Evolutionary conservation across 2,797 vertebrate species (phyloP), one percentile per base, ranked within the genome.

Genomic region (Coregonus ussuriensis): DNA sequence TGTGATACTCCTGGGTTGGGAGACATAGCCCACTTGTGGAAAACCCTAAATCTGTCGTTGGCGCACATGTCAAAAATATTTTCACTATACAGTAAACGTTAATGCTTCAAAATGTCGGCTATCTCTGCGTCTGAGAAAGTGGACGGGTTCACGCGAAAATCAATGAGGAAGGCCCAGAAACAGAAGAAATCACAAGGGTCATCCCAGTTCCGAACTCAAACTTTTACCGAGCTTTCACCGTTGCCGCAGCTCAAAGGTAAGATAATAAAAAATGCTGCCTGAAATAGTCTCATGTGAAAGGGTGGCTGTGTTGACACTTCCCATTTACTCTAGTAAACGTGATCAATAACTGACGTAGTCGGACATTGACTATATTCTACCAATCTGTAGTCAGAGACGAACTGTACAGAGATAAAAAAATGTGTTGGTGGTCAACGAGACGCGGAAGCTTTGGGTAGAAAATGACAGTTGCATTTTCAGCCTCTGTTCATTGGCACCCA

Each of bases 111-210:
- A 88, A 98, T 99, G 95, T 96, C 96, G 93, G 94, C 96, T 91
- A 96, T 99, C 92, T 97, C 97, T 37, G 97, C 97, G 83, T 92
- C 97, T 83, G 98, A 99, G 94, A 99, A 99, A 94, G 98, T 98
- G 95, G 98, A 99, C 84, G 98, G 98, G 71, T 99, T 99, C 89
- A 98, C 97, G 72, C 95, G 97, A 91, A 98, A 97, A 92, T 99
- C 98, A 35, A 92, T 99, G 95, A 95, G 96, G 92, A 98, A 98
- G 93, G 98, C 96, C 81, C 97, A 97, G 93, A 94, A 95, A 83
- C 97, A 97, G 95, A 95, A 96, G 84, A 94, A 94, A 87, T 96
- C 96, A 67, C 97, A 97, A 82, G 96, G 98, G 86, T 99, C 98
- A 29, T 98, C 98, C 77, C 97, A 98, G 94, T 99, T 97, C 91